Evolutionary conservation across 2,113 vertebrate species (phyloP), one percentile per base, ranked within the genome.

Genomic region (Meles meles): DNA sequence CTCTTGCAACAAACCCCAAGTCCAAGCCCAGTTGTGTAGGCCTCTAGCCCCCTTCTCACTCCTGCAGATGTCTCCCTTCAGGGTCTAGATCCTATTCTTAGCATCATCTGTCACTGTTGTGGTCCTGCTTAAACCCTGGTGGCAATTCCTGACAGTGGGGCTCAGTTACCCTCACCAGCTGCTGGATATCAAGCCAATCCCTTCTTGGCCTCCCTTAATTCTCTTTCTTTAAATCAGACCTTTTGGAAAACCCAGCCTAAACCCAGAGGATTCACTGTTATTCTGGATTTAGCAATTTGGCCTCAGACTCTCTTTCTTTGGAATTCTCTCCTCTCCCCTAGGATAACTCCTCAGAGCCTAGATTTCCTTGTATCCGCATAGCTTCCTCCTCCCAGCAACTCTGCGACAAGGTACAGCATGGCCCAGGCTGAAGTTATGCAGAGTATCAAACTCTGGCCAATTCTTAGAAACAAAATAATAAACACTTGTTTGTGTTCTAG

Each of bases 401-500:
- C 21, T 44, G 31, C 31, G 52, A 3, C 42, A 47, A 39, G 37
- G 21, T 3, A 25, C 0, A 86, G 15, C 17, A 23, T 23, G 29
- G 2, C 44, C 85, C 17, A 69, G 23, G 13, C 6, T 49, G 6
- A 77, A 67, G 27, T 29, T 61, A 88, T 18, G 9, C 18, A 39
- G 20, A 91, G 17, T 82, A 27, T 72, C 17, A 49, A 55, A 83
- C 25, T 69, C 69, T 80, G 61, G 14, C 20, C 27, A 79, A 6
- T 47, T 92, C 90, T 88, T 23, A 95, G 71, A 97, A 94, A 61
- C 65, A 88, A 7, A 88, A 82, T 91, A 84, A 88, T n/a, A 77
- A 86, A 89, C 72, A 63, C 25, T 69, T 94, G 27, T 83, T 94
- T 88, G 11, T 85, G 23, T 44, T 74, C 17, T 55, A 85, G 7